These are phyloP conservation scores for Halisarca cf. caerulea DNA, from an alignment of 37 sponge, comb jelly and placozoan genomes.

Conservation along the genomic window DNA sequence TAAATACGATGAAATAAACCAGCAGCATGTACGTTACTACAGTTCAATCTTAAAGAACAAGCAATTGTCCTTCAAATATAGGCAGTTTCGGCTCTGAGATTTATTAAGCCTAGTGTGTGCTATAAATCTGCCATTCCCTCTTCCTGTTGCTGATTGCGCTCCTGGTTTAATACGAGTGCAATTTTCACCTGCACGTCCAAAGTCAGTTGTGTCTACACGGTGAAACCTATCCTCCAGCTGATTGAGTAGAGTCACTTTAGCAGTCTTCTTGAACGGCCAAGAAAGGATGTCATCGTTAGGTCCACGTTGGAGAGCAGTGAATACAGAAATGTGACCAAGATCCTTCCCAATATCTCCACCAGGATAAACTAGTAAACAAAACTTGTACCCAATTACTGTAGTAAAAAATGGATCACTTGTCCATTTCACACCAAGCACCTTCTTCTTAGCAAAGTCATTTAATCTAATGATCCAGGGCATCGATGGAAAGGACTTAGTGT, in stretches of 20 bases:
- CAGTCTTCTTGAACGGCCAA: background rate
- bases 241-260: background rate
- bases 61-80: background rate
- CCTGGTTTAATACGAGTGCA: background rate
- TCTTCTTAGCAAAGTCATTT: background rate
- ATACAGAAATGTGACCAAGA: background rate
- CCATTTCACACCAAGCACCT: background rate
- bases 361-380: background rate
- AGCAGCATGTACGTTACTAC: background rate
- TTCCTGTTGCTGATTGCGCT: background rate
- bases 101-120: background rate
- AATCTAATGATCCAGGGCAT: background rate
- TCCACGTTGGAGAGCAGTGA: background rate
- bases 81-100: background rate
- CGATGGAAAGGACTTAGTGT: background rate
- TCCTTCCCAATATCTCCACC: background rate
- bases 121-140: background rate
- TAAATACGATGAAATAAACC: too few relatives aligned
- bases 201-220: background rate
- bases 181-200: background rate
- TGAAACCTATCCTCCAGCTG: background rate
- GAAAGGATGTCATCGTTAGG: background rate
- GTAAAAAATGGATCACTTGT: background rate
- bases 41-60: background rate
- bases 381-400: background rate